phyloP scores from a whole-genome alignment of 2,113 vertebrate genomes.

The Alligator sinensis region DNA sequence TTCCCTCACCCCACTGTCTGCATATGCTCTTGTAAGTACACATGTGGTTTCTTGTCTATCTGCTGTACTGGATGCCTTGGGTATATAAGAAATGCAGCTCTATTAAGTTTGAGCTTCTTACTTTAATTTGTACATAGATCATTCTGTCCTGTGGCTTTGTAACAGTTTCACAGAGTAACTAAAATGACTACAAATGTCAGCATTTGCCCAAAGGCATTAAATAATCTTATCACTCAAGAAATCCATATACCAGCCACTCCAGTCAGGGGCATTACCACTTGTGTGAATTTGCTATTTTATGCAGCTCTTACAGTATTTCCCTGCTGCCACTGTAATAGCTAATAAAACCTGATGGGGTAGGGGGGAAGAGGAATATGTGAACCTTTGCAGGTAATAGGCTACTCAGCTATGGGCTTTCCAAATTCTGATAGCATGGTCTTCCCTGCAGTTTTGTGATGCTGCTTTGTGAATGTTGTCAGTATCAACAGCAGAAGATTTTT shows the following conservation, averaged over 20 bases:
- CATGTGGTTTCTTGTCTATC: fast-evolving
- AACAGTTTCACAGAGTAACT: background rate
- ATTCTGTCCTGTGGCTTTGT: background rate
- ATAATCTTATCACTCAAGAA: background rate
- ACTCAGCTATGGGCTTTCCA: fast-evolving
- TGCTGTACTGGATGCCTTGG: background rate
- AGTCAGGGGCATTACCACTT: background rate
- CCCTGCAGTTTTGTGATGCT: background rate
- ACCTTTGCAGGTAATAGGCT: fast-evolving
- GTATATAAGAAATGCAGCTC: background rate
- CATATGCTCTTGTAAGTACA: background rate
- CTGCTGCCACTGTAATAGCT: background rate
- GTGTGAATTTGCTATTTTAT: fast-evolving
- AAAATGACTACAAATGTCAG: fast-evolving
- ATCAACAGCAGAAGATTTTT: background rate
- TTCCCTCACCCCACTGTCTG: fast-evolving
- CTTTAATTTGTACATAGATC: background rate
- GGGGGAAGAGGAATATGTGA: fast-evolving
- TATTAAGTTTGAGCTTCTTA: background rate
- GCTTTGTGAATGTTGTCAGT: background rate
- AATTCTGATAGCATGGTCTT: fast-evolving
- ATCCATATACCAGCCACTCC: background rate
- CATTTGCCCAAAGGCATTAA: background rate
- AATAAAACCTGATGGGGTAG: too few species aligned
- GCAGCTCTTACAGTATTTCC: too few species aligned